Conservation (phyloP, 2,113 vertebrate species). For the Mirounga angustirostris region DNA sequence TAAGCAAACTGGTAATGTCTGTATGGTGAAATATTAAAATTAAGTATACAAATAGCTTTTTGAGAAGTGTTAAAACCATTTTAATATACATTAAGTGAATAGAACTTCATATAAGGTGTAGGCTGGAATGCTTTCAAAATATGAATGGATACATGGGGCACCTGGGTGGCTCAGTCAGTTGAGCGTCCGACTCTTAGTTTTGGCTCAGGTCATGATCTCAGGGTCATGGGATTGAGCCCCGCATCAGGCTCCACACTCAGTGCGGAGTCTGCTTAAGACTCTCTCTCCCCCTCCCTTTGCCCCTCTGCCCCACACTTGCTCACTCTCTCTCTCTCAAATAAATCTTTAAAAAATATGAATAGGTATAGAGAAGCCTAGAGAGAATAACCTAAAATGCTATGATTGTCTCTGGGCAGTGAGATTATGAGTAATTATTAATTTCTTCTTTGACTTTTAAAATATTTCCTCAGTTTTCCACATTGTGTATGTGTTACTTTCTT, state of each 20-base stretch:
- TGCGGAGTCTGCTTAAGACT: not conserved
- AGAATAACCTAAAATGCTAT: not conserved
- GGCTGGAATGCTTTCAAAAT: not conserved
- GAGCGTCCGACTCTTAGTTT: not conserved
- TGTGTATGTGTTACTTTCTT: not conserved
- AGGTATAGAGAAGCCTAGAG: not conserved
- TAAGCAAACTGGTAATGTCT: conserved; percentile 33
- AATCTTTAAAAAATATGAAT: not conserved
- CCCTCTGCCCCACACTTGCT: not conserved
- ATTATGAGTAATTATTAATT: not conserved
- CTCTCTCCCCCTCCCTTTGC: not conserved
- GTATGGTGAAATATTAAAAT: conserved; percentile 37
- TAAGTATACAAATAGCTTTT: conserved; percentile 27
- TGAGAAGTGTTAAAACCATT: conserved; percentile 37
- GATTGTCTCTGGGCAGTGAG: not conserved
- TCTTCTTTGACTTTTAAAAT: conserved; percentile 24
- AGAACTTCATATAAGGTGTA: conserved; percentile 13
- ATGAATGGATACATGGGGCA: not conserved
- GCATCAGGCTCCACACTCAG: not conserved
- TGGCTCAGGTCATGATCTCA: not conserved
- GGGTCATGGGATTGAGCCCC: not conserved
- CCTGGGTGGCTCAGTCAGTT: not conserved
- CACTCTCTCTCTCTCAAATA: not conserved
- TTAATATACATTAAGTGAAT: not conserved
- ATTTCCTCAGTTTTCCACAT: not conserved